Conservation (phyloP, 2,797 vertebrate genomes). For the Enteromius treurensis region DNA sequence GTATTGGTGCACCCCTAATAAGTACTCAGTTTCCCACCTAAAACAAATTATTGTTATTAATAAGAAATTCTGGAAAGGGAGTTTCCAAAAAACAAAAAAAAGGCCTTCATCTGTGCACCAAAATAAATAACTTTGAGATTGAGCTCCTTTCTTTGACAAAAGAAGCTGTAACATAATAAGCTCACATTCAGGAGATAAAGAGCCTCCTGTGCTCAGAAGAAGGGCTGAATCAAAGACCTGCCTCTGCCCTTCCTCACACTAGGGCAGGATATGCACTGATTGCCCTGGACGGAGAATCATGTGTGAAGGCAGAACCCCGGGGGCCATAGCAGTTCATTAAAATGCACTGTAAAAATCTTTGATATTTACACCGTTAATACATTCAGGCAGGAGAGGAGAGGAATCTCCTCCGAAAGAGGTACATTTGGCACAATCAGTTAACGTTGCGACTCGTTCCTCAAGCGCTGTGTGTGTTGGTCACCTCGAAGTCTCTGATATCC, state of each 20-base stretch:
- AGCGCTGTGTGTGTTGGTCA: conserved; percentile 21
- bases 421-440: conserved; percentile 67
- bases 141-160: conserved; percentile 36
- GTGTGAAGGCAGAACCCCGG: conserved; percentile 32
- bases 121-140: conserved; percentile 55
- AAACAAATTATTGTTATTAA: conserved; percentile 7
- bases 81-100: conserved; percentile 15
- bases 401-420: conserved; percentile 69
- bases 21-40: not conserved
- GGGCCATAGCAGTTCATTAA: conserved; percentile 64
- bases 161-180: conserved; percentile 30
- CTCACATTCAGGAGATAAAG: conserved; percentile 46
- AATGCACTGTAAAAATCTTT: conserved; percentile 70
- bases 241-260: conserved; percentile 28
- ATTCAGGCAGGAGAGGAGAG: conserved; percentile 70
- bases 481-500: conserved; percentile 18
- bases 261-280: conserved; percentile 33
- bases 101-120: conserved; percentile 23
- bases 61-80: not conserved
- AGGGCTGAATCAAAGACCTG: conserved; percentile 42
- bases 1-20: conserved; percentile 12
- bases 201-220: conserved; percentile 42
- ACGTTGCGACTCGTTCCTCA: conserved; percentile 20
- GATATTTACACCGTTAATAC: conserved; percentile 72
- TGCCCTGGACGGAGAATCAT: conserved; percentile 50